Evolutionary conservation across 1,140 invertebrate species (phyloP).

Genomic region (Oedothorax gibbosus): DNA sequence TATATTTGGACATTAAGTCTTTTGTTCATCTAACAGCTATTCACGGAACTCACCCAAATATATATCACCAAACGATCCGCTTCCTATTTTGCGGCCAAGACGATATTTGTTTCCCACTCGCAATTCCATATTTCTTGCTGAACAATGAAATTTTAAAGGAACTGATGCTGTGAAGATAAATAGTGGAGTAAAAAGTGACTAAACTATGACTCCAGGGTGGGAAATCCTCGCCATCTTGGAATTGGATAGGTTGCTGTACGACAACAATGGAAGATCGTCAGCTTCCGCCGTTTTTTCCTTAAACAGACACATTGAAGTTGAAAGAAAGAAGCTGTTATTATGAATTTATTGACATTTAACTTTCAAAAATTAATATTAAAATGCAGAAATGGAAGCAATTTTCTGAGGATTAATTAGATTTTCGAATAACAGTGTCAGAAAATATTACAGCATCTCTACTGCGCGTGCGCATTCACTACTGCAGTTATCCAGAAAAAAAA

Average conservation of each 20-base stretch:
- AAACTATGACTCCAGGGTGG: slow-evolving; percentile 42
- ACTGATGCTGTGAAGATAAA: not conserved
- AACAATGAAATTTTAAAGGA: slow-evolving; percentile 32
- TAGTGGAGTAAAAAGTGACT: slow-evolving; percentile 2
- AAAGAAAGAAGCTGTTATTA: slow-evolving; percentile 46
- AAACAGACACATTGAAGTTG: slow-evolving; percentile 19
- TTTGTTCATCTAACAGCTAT: slow-evolving; percentile 22
- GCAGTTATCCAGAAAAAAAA: slow-evolving; percentile 49
- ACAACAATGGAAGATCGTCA: slow-evolving; percentile 59
- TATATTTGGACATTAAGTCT: slow-evolving; percentile 16
- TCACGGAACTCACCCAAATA: slow-evolving; percentile 82
- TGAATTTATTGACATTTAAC: slow-evolving; percentile 11
- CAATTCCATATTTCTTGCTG: slow-evolving; percentile 72
- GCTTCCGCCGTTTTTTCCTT: slow-evolving; percentile 55
- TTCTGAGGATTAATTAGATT: slow-evolving; percentile 56
- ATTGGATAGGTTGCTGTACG: slow-evolving; percentile 43
- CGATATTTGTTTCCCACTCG: slow-evolving; percentile 93
- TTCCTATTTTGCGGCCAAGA: slow-evolving; percentile 96
- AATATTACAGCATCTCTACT: slow-evolving; percentile 54
- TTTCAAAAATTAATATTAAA: not conserved
- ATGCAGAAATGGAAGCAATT: slow-evolving; percentile 2
- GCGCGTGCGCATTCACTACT: slow-evolving; percentile 51
- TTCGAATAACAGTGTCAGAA: slow-evolving; percentile 37
- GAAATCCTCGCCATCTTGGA: slow-evolving; percentile 56
- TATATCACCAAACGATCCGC: slow-evolving; percentile 99